Evolutionary conservation across 2,888 invertebrate species (phyloP).

Genomic region (Aleiodes alternator): DNA sequence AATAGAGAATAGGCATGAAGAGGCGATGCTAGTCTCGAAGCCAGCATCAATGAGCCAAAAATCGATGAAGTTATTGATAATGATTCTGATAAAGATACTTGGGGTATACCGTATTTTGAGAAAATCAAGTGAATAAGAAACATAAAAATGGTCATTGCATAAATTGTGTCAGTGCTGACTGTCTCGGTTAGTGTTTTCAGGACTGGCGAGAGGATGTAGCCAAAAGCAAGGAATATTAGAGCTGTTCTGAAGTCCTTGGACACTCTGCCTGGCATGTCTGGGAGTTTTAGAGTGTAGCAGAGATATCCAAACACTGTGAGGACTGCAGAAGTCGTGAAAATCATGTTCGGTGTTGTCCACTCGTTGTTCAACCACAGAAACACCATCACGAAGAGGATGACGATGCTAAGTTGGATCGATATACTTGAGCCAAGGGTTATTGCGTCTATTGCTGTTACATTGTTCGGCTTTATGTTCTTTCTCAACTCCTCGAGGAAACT

Average conservation of each 20-base stretch:
- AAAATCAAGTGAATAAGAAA: slow-evolving; percentile 92
- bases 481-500: slow-evolving; percentile 90
- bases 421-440: slow-evolving; percentile 86
- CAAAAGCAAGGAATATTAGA: slow-evolving; percentile 88
- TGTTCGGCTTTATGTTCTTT: slow-evolving; percentile 88
- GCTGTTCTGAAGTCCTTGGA: slow-evolving; percentile 85
- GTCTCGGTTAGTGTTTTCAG: slow-evolving; percentile 96
- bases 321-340: slow-evolving; percentile 79
- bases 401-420: slow-evolving; percentile 87
- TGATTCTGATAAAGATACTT: slow-evolving; percentile 92
- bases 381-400: slow-evolving; percentile 83
- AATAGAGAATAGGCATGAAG: slow-evolving; percentile 92
- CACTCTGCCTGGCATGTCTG: slow-evolving; percentile 58
- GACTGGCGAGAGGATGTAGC: slow-evolving; percentile 93
- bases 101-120: slow-evolving; percentile 93
- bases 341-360: slow-evolving; percentile 80
- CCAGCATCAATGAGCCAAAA: slow-evolving; percentile 95
- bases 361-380: slow-evolving; percentile 85
- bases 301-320: slow-evolving; percentile 81
- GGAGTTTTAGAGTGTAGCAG: slow-evolving; percentile 75
- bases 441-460: slow-evolving; percentile 83
- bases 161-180: slow-evolving; percentile 98
- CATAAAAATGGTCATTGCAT: slow-evolving; percentile 92
- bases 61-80: slow-evolving; percentile 96
- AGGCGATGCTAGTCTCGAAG: slow-evolving; percentile 91